phyloP scores from a whole-genome alignment of 2,888 invertebrate genomes.

The Cryptocephalus moraei region DNA sequence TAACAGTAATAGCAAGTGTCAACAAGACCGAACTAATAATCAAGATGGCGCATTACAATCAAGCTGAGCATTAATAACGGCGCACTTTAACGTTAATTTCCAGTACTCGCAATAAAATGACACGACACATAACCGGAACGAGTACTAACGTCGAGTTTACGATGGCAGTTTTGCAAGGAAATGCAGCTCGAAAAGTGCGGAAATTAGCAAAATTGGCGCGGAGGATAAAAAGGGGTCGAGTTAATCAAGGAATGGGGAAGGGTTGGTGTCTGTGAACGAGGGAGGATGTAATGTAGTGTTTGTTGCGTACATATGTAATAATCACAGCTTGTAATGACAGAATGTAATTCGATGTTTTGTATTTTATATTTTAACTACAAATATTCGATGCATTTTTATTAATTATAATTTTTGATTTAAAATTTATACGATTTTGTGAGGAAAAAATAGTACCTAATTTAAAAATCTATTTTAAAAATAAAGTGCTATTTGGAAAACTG shows the following conservation, averaged over 20 bases:
- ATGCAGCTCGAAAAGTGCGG: slow-evolving; percentile 7
- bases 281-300: too few relatives aligned
- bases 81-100: slow-evolving; percentile 10
- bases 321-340: background rate
- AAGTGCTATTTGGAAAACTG: too few relatives aligned
- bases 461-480: too few relatives aligned
- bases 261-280: too few relatives aligned
- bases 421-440: too few relatives aligned
- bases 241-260: background rate
- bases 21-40: slow-evolving; percentile 12
- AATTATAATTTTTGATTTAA: too few relatives aligned
- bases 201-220: background rate
- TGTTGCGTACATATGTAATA: background rate
- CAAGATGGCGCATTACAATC: slow-evolving; percentile 11
- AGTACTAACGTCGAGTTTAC: slow-evolving; percentile 12
- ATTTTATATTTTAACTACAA: too few relatives aligned
- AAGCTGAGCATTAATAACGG: slow-evolving; percentile 9
- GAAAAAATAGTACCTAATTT: too few relatives aligned
- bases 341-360: background rate
- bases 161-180: slow-evolving; percentile 6
- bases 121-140: slow-evolving; percentile 10
- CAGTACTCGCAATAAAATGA: slow-evolving; percentile 10
- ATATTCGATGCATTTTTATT: too few relatives aligned
- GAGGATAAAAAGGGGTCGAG: background rate
- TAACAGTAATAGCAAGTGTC: slow-evolving; percentile 10